Conservation (phyloP, 2,113 vertebrate genomes). For the Eclectus roratus region DNA sequence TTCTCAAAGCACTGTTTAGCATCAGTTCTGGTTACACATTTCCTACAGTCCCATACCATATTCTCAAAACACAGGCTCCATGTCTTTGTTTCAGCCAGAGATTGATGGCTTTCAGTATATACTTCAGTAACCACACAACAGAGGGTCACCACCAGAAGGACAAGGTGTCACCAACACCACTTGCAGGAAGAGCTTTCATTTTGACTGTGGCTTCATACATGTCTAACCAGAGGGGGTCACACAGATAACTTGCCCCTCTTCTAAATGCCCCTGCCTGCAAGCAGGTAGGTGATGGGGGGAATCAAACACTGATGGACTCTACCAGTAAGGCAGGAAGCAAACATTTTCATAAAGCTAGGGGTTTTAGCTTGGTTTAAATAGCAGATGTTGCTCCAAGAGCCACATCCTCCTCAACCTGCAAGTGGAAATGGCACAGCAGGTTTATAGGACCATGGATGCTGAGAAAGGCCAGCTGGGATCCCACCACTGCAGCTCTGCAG, state of each 20-base stretch:
- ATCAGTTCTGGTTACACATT: background rate
- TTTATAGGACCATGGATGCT: background rate
- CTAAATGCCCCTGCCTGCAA: background rate
- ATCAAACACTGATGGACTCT: background rate
- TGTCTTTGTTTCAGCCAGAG: background rate
- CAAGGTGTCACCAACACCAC: background rate
- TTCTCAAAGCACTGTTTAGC: background rate
- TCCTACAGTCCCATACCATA: background rate
- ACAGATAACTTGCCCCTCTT: background rate
- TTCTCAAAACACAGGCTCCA: background rate
- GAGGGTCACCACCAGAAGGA: background rate
- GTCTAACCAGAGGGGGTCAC: background rate
- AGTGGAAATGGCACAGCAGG: accelerated
- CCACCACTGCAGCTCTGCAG: background rate
- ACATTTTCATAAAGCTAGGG: background rate
- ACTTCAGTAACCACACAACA: background rate
- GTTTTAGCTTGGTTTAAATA: background rate
- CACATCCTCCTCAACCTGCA: background rate
- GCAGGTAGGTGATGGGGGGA: background rate
- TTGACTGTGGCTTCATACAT: background rate
- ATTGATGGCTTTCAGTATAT: background rate
- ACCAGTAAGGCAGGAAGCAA: background rate
- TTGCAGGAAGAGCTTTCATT: background rate
- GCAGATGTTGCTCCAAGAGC: background rate
- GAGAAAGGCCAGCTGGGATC: background rate